A percentile compares a stretch with the other conserved stretches of the same genome.
Evolutionary conservation across 2,888 invertebrate genomes (phyloP).

Genomic region (Sipunculus nudus): DNA sequence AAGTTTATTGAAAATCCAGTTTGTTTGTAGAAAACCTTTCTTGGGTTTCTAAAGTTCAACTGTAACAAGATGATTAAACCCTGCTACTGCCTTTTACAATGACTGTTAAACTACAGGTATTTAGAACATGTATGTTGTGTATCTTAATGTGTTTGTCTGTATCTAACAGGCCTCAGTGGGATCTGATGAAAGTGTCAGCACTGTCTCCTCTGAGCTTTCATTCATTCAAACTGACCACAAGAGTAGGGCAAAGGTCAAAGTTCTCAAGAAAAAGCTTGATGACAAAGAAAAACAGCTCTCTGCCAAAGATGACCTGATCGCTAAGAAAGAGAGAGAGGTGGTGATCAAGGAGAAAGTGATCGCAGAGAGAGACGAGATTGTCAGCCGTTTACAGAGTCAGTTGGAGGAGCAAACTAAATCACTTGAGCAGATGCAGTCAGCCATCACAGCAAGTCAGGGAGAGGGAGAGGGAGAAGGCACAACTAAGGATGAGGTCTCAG

Average conservation of each 20-base stretch:
- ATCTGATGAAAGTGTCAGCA: conserved; percentile 35
- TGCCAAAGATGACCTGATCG: conserved; percentile 48
- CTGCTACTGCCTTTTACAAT: too few species aligned
- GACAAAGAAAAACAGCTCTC: conserved; percentile 34
- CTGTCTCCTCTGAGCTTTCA: conserved; percentile 24
- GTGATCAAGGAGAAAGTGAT: conserved; percentile 46
- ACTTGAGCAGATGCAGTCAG: conserved; percentile 43
- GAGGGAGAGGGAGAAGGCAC: background rate
- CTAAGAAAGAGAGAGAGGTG: conserved; percentile 10
- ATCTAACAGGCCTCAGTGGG: conserved; percentile 37
- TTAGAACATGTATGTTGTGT: background rate
- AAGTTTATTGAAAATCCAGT: too few species aligned
- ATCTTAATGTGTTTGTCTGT: background rate
- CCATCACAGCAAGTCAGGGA: background rate
- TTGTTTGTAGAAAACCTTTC: too few species aligned
- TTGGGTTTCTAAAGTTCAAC: too few species aligned
- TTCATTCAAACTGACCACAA: conserved; percentile 40
- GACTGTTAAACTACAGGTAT: too few species aligned
- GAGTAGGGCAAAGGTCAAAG: conserved; percentile 54
- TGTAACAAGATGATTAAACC: too few species aligned
- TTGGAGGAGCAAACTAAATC: conserved; percentile 66
- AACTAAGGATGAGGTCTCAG: too few species aligned
- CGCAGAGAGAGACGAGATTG: conserved; percentile 57
- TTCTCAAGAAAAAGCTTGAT: conserved; percentile 62
- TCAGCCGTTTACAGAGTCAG: conserved; percentile 68